Conservation (phyloP, 2,113 vertebrate species). For the Herpetotheres cachinnans region DNA sequence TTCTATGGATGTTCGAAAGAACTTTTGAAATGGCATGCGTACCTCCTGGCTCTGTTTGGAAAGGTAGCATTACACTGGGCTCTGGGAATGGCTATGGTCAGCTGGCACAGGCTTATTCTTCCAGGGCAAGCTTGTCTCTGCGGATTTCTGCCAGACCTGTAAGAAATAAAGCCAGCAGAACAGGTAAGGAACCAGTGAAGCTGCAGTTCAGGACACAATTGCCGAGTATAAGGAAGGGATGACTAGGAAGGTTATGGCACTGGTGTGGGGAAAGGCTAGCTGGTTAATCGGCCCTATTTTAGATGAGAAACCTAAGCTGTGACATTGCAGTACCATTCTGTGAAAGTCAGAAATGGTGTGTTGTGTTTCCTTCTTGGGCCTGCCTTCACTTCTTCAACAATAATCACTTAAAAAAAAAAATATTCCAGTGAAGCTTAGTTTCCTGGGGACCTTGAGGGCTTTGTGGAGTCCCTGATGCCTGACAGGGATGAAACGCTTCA, state of each 20-base stretch:
- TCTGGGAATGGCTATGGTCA: not conserved
- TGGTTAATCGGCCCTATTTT: not conserved
- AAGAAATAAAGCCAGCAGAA: not conserved
- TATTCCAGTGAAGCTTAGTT: not conserved
- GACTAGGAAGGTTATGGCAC: not conserved
- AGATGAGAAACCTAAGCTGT: not conserved
- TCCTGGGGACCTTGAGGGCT: not conserved
- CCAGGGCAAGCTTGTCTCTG: not conserved
- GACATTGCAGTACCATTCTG: not conserved
- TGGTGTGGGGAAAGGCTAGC: not conserved
- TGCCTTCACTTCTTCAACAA: not conserved
- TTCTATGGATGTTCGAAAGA: not conserved
- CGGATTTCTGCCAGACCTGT: not conserved
- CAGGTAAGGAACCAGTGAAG: not conserved
- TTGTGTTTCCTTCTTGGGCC: not conserved
- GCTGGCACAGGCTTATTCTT: not conserved
- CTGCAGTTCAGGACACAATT: not conserved
- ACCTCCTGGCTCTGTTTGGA: not conserved
- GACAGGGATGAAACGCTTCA: not conserved
- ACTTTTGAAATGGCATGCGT: accelerated
- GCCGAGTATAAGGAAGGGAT: not conserved
- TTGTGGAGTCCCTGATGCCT: not conserved
- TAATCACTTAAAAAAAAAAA: not conserved
- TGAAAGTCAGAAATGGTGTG: not conserved
- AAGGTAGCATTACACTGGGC: accelerated